Percentiles rank a stretch among this genome's conserved stretches.
Conservation (phyloP, 2,797 vertebrate genomes). For the Enteromius thamalakanensis region DNA sequence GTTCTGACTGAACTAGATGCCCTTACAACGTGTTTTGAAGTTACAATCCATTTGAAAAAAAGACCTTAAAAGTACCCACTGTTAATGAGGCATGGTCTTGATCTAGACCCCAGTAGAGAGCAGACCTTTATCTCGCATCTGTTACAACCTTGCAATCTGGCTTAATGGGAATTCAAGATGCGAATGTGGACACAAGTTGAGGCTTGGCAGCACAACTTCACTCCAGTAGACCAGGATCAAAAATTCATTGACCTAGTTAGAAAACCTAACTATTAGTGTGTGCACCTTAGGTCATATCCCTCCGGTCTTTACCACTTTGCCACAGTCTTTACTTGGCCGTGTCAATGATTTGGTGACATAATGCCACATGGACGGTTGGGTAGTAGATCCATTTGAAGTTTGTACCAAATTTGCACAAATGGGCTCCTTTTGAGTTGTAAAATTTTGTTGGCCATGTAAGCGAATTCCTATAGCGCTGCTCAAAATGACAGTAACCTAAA, state of each 20-base stretch:
- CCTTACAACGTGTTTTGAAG: not conserved
- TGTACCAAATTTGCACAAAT: not conserved
- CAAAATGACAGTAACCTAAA: not conserved
- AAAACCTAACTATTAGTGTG: constrained; percentile 35
- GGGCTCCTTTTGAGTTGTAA: not conserved
- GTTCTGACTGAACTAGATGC: not conserved
- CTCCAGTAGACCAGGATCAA: constrained; percentile 57
- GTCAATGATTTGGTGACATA: not conserved
- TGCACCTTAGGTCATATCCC: not conserved
- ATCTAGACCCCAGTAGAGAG: constrained; percentile 46
- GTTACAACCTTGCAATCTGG: constrained; percentile 57
- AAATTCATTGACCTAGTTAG: constrained; percentile 28
- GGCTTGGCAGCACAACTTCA: constrained; percentile 43
- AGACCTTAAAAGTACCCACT: constrained; percentile 17
- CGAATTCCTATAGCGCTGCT: not conserved
- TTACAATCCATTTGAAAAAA: not conserved
- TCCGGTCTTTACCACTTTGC: not conserved
- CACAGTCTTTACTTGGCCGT: not conserved
- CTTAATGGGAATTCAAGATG: constrained; percentile 76
- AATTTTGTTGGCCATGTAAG: not conserved
- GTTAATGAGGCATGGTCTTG: constrained; percentile 36
- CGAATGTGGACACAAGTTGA: constrained; percentile 55
- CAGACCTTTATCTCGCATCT: constrained; percentile 55
- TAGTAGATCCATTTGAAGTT: not conserved
- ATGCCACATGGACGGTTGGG: constrained; percentile 7